Percentiles rank a stretch among this genome's conserved stretches.
Conservation (phyloP, 2,888 invertebrate genomes). For the Limnephilus lunatus region DNA sequence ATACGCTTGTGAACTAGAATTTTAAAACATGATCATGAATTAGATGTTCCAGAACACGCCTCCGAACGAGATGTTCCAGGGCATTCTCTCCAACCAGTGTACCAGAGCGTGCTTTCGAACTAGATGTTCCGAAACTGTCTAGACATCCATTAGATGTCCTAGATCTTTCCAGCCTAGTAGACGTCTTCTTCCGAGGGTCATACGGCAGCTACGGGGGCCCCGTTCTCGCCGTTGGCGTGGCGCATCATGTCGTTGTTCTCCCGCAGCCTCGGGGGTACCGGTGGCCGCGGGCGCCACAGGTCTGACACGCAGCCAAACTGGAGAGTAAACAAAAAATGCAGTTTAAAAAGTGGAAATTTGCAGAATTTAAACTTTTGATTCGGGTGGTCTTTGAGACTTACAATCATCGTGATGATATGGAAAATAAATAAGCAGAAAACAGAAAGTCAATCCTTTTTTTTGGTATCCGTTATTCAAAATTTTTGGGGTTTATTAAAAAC, state of each 20-base stretch:
- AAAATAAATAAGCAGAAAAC: neutral
- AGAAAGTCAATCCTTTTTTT: neutral
- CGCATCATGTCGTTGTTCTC: constrained; percentile 53
- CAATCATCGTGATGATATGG: neutral
- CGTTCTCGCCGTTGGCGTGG: constrained; percentile 54
- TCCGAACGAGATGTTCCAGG: no score
- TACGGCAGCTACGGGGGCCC: constrained; percentile 53
- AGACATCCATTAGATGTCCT: neutral
- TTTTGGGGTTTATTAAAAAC: no score
- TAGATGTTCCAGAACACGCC: neutral
- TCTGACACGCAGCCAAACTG: constrained; percentile 64
- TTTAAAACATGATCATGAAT: neutral
- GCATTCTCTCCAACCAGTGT: no score
- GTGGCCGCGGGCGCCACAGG: constrained; percentile 54
- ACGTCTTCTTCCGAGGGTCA: constrained; percentile 47
- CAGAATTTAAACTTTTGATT: neutral
- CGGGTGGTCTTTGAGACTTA: neutral
- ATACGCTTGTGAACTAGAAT: neutral
- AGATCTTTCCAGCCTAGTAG: constrained; percentile 10
- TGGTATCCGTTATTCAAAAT: no score
- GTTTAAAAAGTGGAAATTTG: neutral
- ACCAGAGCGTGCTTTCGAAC: no score
- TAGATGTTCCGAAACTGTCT: neutral
- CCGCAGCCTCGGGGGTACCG: constrained; percentile 43
- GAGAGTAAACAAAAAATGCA: constrained; percentile 45